A percentile compares a stretch with the other conserved stretches of the same genome.
Evolutionary conservation across 2,797 vertebrate species (phyloP).

Genomic region (Cynodonichthys magdalenae): DNA sequence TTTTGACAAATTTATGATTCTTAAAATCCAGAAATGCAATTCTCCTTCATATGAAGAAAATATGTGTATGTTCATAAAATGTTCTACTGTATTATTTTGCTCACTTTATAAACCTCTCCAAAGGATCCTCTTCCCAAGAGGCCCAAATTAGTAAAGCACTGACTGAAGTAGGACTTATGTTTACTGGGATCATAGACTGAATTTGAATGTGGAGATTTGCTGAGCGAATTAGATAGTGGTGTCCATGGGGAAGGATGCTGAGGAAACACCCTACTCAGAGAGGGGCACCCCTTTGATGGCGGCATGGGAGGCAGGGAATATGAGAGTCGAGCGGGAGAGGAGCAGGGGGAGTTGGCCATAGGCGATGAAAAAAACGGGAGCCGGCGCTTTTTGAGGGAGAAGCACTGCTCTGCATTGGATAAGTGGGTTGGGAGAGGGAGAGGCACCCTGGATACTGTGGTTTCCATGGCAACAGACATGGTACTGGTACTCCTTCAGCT

Average conservation of each 20-base stretch:
- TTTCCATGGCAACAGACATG: conserved; percentile 83
- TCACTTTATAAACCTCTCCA: conserved; percentile 93
- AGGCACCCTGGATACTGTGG: conserved; percentile 71
- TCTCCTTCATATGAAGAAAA: neutral
- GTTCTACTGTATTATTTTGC: neutral
- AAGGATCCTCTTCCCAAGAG: conserved; percentile 89
- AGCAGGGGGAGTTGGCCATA: conserved; percentile 57
- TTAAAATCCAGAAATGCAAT: neutral
- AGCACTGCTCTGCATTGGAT: conserved; percentile 85
- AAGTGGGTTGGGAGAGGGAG: conserved; percentile 87
- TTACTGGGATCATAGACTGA: conserved; percentile 82
- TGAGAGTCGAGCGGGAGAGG: conserved; percentile 64
- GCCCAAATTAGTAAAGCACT: conserved; percentile 87
- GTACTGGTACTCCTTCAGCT: conserved; percentile 21
- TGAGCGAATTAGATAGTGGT: conserved; percentile 83
- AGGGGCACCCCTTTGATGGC: conserved; percentile 82
- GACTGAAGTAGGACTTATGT: conserved; percentile 85
- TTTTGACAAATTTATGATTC: neutral
- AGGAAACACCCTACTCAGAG: conserved; percentile 84
- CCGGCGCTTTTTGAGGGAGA: conserved; percentile 86
- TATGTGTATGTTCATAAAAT: too few species aligned
- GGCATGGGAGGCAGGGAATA: conserved; percentile 84
- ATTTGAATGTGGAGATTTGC: conserved; percentile 58
- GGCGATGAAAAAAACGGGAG: conserved; percentile 67
- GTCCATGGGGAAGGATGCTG: conserved; percentile 82